Conservation (phyloP, 1,140 invertebrate genomes). For the Daktulosphaira vitifoliae region DNA sequence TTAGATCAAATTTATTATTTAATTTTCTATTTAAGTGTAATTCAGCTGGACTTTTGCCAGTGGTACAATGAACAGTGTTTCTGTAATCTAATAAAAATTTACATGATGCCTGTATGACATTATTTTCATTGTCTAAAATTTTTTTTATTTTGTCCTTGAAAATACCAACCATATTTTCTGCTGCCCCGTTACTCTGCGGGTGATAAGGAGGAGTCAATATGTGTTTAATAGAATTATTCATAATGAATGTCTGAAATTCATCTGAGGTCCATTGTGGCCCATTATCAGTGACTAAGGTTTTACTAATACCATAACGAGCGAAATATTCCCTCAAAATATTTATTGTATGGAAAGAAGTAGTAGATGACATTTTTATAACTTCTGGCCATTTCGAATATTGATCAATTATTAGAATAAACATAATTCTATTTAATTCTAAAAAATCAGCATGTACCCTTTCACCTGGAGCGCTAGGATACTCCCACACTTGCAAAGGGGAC, state of each 20-base stretch:
- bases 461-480: constrained; percentile 3
- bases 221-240: background rate
- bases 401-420: constrained; percentile 41
- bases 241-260: background rate
- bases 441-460: constrained; percentile 44
- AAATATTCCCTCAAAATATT: constrained; percentile 13
- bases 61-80: constrained; percentile 6
- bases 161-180: background rate
- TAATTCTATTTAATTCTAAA: constrained; percentile 39
- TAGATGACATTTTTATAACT: background rate
- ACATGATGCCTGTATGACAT: too few species aligned
- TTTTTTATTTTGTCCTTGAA: constrained; percentile 12
- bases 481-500: too few species aligned
- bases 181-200: background rate
- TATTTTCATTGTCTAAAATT: too few species aligned
- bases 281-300: constrained; percentile 13
- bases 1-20: constrained; percentile 1
- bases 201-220: constrained; percentile 1
- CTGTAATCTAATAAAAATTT: constrained; percentile 13
- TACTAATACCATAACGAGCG: background rate
- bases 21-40: constrained; percentile 33
- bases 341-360: background rate
- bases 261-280: background rate
- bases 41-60: constrained; percentile 34
- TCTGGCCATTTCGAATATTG: constrained; percentile 42